Base-by-base conservation (phyloP, 2,888 invertebrate species). In the Euproctis similis region DNA sequence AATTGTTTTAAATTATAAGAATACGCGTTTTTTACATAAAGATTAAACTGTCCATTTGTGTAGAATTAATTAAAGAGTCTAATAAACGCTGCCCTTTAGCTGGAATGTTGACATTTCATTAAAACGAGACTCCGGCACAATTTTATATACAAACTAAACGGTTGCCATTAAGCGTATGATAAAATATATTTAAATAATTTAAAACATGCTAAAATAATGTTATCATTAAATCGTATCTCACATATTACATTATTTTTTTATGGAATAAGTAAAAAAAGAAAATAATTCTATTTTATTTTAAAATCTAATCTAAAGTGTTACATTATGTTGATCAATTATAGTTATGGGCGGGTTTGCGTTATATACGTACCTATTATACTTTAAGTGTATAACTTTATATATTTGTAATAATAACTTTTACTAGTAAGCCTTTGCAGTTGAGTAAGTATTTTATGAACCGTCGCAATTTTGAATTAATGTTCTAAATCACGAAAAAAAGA, bases 71-170 rank as follows among this genome's bases (percentile, higher is more conserved):
- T 39, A 48, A 52, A 50, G 44, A 57, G 56, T 56, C 60, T 62
- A 64, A 65, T 63, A 64, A 59, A 59, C 42, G 48, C 43, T 70
- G 72, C 66, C 73, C 68, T 75, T 74, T 73, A 46, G 48, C 49
- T 42, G 68, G 66, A 61, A 67, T 64, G 75, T 64, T 75, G 77
- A 68, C 78, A 73, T 78, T 77, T 77, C 72, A 70, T 71, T 69
- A 72, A 68, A 67, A 43, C 35, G 30, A 36, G 31, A 36, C 34
- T 30, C 27, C 34, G 42, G 33, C 42, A 49, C 53, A 46, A 44
- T 57, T 59, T 52, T 53, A 54, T 39, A 42, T 42, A 54, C 47
- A 49, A 58, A 64, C 59, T 57, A 56, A 68, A 64, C 45, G 56
- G 46, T 47, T 39, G 39, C 56, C 51, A 61, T 66, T 23, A 58